These are phyloP conservation scores for Thryonomys swinderianus DNA, from an alignment of 2,113 vertebrate genomes.

Conservation along the genomic window DNA sequence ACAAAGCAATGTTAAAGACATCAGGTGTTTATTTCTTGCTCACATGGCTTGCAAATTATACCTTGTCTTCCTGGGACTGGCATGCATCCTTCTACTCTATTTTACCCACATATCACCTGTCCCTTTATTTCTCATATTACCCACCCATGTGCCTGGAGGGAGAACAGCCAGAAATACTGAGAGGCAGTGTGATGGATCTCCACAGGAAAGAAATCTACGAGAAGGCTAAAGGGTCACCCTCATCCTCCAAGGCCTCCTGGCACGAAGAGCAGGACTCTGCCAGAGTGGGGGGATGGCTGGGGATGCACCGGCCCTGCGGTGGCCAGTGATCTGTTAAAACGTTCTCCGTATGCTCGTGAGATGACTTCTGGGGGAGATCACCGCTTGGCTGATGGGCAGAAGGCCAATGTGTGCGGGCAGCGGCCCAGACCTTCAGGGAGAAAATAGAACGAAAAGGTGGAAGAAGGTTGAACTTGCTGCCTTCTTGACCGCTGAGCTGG, in stretches of 20 bases:
- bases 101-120: not conserved
- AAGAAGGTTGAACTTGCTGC: not conserved
- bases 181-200: not conserved
- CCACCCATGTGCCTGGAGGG: not conserved
- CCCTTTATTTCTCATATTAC: not conserved
- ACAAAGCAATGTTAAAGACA: too few species aligned
- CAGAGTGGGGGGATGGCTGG: not conserved
- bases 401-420: not conserved
- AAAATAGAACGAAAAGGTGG: too few species aligned
- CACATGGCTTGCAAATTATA: accelerated
- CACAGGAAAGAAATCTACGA: not conserved
- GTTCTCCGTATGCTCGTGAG: not conserved
- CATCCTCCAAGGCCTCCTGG: not conserved
- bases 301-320: not conserved
- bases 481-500: not conserved
- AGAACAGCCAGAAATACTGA: not conserved
- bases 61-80: not conserved
- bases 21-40: not conserved
- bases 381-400: not conserved
- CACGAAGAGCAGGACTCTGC: not conserved
- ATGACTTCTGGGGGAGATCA: not conserved
- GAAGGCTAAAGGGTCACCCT: not conserved
- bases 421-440: not conserved
- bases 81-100: too few species aligned
- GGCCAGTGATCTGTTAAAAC: not conserved